phyloP scores from a whole-genome alignment of 2,797 vertebrate species.

The Notolepis coatsorum region DNA sequence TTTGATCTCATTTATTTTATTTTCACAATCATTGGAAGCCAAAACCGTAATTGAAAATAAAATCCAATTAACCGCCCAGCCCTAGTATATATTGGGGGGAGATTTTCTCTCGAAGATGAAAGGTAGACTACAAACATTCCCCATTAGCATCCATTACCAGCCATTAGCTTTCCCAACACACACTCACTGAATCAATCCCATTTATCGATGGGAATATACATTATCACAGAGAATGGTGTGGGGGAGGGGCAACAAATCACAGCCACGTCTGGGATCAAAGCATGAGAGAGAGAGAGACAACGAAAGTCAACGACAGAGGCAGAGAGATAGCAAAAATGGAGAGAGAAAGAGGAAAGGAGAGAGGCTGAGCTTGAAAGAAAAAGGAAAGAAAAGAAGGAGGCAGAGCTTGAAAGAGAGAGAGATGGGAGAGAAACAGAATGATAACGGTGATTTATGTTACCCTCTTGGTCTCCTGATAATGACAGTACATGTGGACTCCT shows the following conservation, averaged over 20 bases:
- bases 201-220: conserved; percentile 73
- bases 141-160: conserved; percentile 76
- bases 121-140: conserved; percentile 61
- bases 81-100: neutral
- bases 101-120: conserved; percentile 58
- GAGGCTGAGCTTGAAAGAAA: neutral
- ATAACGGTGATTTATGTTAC: conserved; percentile 3
- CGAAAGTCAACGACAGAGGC: no score
- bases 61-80: conserved; percentile 2
- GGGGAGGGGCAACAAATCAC: conserved; percentile 36
- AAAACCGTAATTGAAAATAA: neutral
- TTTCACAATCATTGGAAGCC: no score
- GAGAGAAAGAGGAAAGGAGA: neutral
- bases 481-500: conserved; percentile 4
- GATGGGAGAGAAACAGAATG: neutral
- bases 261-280: conserved; percentile 31
- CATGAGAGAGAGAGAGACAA: conserved; percentile 8
- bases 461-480: neutral
- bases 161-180: conserved; percentile 67
- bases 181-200: conserved; percentile 70
- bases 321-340: neutral
- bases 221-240: conserved; percentile 43
- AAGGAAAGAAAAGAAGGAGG: no score
- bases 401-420: neutral
- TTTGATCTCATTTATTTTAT: no score